phyloP scores from a whole-genome alignment of 2,797 vertebrate species.

The Synaphobranchus kaupii region DNA sequence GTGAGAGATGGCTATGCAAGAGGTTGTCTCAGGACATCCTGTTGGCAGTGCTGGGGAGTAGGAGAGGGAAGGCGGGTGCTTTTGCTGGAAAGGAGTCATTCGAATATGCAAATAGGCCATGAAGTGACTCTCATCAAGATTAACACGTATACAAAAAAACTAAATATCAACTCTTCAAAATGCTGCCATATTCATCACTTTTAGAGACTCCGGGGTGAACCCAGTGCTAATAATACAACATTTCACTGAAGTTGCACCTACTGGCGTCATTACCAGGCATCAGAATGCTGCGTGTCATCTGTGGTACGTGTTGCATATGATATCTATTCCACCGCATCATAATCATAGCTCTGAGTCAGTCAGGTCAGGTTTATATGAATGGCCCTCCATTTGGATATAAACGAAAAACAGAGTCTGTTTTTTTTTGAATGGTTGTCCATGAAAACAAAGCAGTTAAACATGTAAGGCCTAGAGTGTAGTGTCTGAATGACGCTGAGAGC shows the following conservation, averaged over 20 bases:
- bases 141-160: background rate
- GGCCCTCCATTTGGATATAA: background rate
- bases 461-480: background rate
- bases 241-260: background rate
- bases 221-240: background rate
- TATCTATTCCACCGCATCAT: background rate
- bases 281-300: background rate
- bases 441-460: background rate
- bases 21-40: background rate
- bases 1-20: background rate
- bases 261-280: background rate
- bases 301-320: background rate
- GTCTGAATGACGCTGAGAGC: background rate
- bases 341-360: constrained; percentile 1
- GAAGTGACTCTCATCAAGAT: background rate
- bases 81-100: background rate
- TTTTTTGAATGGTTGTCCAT: background rate
- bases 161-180: background rate
- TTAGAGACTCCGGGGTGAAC: background rate
- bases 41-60: background rate
- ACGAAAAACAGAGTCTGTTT: background rate
- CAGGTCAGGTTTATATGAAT: background rate
- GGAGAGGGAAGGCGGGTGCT: background rate
- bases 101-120: background rate
- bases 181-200: background rate